Evolutionary conservation across 30 jellyfish, hydroid and myxozoan species (phyloP), one percentile per base, ranked within the genome.

Genomic region (Morbakka virulenta): DNA sequence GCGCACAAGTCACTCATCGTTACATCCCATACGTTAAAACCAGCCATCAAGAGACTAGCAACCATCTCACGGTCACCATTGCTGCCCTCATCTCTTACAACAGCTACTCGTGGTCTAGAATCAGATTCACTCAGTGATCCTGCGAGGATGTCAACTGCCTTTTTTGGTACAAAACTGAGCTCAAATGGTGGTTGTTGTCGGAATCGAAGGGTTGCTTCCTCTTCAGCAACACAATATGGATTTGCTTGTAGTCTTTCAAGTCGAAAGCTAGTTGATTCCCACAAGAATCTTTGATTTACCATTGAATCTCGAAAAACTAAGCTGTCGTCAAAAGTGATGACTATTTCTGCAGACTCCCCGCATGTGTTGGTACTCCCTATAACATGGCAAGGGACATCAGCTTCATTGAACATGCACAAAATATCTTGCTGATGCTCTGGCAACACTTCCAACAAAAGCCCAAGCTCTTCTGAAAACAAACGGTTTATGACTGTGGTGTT

Each of bases 61-160:
- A 95, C 94, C 97, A 89, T 89, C 77, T 89, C 97, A 41, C 95
- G 36, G 63, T 89, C 95, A 1, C 97, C 97, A 51, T 89, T 89
- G 52, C 95, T 83, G 6, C 97, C 97, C 73, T 89, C 95, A 72
- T 89, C 97, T 41, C 97, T 62, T 21, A 89, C 53, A 41, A 89
- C 93, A 32, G 97, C 97, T 23, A 89, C 94, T 35, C 64, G 82
- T 1, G 87, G 89, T 62, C 69, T 50, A 3, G 63, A n/a, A n/a
- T n/a, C n/a, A n/a, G n/a, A n/a, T n/a, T n/a, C n/a, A n/a, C n/a
- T n/a, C n/a, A n/a, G 35, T 33, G 32, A 22, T 14, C 73, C 51
- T 0, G 62, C 12, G 34, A 3, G 11, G 23, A 28, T 0, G 17
- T 26, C 62, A 27, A 62, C 33, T 53, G 76, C 74, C 14, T 66